Base-by-base conservation (phyloP, 92 coral and sea anemone species). In the Paragorgia papillata region DNA sequence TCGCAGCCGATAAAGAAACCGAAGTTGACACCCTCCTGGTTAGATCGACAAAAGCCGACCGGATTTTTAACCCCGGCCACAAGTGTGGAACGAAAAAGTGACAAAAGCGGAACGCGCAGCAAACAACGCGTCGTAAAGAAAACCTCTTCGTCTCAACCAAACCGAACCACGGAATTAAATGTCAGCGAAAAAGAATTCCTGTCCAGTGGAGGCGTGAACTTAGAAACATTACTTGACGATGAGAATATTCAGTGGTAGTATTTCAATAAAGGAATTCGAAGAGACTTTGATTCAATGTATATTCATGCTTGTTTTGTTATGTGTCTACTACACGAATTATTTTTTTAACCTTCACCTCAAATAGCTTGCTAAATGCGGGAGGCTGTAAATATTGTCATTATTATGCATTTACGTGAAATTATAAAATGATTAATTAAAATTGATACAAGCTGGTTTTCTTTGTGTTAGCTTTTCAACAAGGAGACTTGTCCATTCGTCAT, bases 111-210 rank as follows among this genome's bases (percentile, higher is more conserved):
- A 46, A 15, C 53, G 53, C n/a, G n/a, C 53, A 46, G 53, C 8
- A 17, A 31, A 3, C 14, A 56, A 56, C 62, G n/a, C 7, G 3
- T 2, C 31, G 7, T 35, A 19, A 71, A 51, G 54, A 71, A 31
- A 29, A 14, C 17, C 13, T 1, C 62, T 10, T 71, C 78, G 19
- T 51, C 63, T 17, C 78, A 53, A 20, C 41, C 59, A 37, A 53
- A 58, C 9, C 32, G 25, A 26, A 53, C 63, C 1, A 32, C 41
- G 7, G 83, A 69, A 57, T 24, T 83, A 29, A 83, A 73, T 25
- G 43, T 31, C 27, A 57, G 19, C 20, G 87, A 83, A 40, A 41
- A 78, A 41, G 87, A 83, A 32, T 30, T 77, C 14, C 30, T 83
- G 26, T 30, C 61, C 28, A 46, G 57, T 31, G 87, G 79, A 19